A percentile compares a stretch with the other conserved stretches of the same genome.
Evolutionary conservation across 2,113 vertebrate species (phyloP).

Genomic region (Chloropsis hardwickii): DNA sequence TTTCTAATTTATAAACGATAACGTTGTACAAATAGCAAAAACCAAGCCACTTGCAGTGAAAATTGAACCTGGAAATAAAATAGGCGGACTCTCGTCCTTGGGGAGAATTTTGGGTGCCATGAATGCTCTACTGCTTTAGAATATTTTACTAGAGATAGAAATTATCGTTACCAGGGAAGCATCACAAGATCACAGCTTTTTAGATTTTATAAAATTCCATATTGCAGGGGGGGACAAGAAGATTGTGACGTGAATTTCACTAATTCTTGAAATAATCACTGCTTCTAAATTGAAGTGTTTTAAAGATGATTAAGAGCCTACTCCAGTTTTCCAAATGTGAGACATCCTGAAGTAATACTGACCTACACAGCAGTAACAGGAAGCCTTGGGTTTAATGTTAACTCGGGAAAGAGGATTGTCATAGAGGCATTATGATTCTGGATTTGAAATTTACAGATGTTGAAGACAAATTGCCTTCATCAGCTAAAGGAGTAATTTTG

Average conservation of each 20-base stretch:
- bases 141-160: not conserved
- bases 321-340: not conserved
- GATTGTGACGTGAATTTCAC: not conserved
- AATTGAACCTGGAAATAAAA: not conserved
- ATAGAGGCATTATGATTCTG: not conserved
- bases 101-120: not conserved
- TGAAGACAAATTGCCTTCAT: not conserved
- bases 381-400: not conserved
- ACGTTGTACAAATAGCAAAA: not conserved
- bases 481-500: not conserved
- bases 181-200: not conserved
- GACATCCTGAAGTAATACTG: not conserved
- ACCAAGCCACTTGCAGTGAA: not conserved
- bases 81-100: not conserved
- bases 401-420: not conserved
- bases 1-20: not conserved
- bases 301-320: not conserved
- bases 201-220: not conserved
- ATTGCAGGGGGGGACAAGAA: not conserved
- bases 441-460: not conserved
- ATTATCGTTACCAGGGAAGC: not conserved
- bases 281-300: not conserved
- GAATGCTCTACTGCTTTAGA: not conserved
- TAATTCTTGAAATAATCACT: not conserved
- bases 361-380: not conserved